Conservation (phyloP, 2,888 invertebrate species). For the Plebejus anna region DNA sequence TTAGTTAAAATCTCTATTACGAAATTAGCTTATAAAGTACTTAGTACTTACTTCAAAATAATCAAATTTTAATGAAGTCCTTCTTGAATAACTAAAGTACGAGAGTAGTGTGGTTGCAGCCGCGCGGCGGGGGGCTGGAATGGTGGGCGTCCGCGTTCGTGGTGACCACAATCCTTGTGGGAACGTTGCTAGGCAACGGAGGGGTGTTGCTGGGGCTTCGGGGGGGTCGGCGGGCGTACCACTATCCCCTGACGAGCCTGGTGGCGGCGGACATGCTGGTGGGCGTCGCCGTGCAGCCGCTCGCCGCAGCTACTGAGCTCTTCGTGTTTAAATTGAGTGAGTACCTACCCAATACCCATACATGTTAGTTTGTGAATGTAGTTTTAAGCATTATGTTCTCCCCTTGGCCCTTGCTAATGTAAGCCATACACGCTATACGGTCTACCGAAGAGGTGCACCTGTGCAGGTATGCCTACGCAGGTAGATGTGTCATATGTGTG, state of each 20-base stretch:
- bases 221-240: slow-evolving; percentile 74
- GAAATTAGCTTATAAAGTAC: too few relatives aligned
- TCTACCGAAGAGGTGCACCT: too few relatives aligned
- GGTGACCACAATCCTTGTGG: slow-evolving; percentile 43
- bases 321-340: slow-evolving; percentile 68
- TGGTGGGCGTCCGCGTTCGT: slow-evolving; percentile 55
- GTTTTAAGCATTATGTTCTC: too few relatives aligned
- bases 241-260: slow-evolving; percentile 84
- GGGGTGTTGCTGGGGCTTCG: slow-evolving; percentile 57
- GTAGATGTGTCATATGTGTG: too few relatives aligned
- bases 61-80: too few relatives aligned
- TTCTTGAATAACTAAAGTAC: not conserved
- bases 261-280: slow-evolving; percentile 83
- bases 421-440: too few relatives aligned
- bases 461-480: too few relatives aligned
- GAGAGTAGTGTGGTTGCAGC: slow-evolving; percentile 40
- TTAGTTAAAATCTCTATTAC: too few relatives aligned
- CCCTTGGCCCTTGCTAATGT: too few relatives aligned
- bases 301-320: slow-evolving; percentile 79
- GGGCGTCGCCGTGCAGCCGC: slow-evolving; percentile 76
- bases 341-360: slow-evolving; percentile 37
- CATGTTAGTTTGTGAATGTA: not conserved
- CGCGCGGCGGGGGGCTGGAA: slow-evolving; percentile 48
- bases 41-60: too few relatives aligned
- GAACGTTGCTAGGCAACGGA: slow-evolving; percentile 54